Percentiles rank a stretch among this genome's conserved stretches.
Conservation (phyloP, 2,888 invertebrate species). For the Selenia dentaria region DNA sequence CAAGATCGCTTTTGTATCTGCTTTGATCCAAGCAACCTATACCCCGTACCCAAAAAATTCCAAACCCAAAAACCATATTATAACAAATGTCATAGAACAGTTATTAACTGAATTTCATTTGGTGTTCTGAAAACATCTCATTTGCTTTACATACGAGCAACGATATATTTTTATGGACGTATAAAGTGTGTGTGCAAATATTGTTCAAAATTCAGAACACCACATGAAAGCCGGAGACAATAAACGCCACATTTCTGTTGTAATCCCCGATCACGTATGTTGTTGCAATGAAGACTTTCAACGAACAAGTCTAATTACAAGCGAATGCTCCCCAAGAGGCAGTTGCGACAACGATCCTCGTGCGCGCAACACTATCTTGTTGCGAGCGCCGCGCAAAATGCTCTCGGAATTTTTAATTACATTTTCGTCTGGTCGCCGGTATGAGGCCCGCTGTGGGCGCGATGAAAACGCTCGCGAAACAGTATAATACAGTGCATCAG, state of each 20-base stretch:
- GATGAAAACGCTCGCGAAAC: slow-evolving; percentile 38
- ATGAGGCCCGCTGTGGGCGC: slow-evolving; percentile 71
- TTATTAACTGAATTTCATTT: slow-evolving; percentile 30
- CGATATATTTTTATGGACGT: too few relatives aligned
- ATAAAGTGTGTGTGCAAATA: slow-evolving; percentile 29
- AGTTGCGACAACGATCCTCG: slow-evolving; percentile 77
- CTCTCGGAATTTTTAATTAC: slow-evolving; percentile 84
- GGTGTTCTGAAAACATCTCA: background rate
- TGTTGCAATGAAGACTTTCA: slow-evolving; percentile 67
- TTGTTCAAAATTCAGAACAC: slow-evolving; percentile 38
- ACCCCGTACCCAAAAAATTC: slow-evolving; percentile 36
- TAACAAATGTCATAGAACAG: slow-evolving; percentile 30
- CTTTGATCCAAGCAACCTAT: slow-evolving; percentile 98
- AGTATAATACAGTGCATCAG: slow-evolving; percentile 8
- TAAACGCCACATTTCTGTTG: slow-evolving; percentile 50
- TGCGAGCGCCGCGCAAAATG: slow-evolving; percentile 78
- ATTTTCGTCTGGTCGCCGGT: slow-evolving; percentile 81
- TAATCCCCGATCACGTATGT: slow-evolving; percentile 54
- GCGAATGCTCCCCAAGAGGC: slow-evolving; percentile 78
- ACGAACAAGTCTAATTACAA: slow-evolving; percentile 78
- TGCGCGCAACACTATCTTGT: slow-evolving; percentile 81
- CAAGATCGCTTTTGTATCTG: slow-evolving; percentile 96
- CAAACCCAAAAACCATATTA: slow-evolving; percentile 26
- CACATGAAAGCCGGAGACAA: slow-evolving; percentile 15
- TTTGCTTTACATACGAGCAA: background rate